Evolutionary conservation across 2,888 invertebrate species (phyloP), one percentile per base, ranked within the genome.

Genomic region (Eupithecia dodoneata): DNA sequence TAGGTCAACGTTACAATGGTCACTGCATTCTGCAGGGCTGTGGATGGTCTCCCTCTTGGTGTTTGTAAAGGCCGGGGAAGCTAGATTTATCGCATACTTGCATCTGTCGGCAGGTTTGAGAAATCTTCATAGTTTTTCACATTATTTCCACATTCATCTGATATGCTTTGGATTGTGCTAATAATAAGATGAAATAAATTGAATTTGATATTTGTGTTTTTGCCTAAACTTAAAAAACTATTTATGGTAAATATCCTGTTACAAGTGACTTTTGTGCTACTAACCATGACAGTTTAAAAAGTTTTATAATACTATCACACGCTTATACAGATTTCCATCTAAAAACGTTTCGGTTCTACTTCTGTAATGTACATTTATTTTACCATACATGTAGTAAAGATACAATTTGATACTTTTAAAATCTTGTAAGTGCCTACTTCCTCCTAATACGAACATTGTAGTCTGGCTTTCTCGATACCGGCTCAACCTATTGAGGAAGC

Each of bases 1-100:
- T 73, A 71, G 81, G 81, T 79, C 78, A 77, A 73, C 63, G 49
- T 74, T 76, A 80, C 79, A 77, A 78, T 73, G 75, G 75, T 76
- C 78, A 78, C 75, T 70, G 78, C 71, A 73, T 74, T 73, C 74
- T 73, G 75, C 72, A 76, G 78, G 55, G 73, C 41, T 65, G 63
- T 47, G 41, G 75, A 78, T 73, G 30, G 30, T 30, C 30, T 78
- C 59, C 75, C 75, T 73, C 67, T 59, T 59, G 30, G 45, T 15
- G 49, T 65, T 47, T 63, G 15, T 30, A 76, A 52, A 66, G 55
- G 70, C 65, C 15, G 3, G 42, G 44, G 18, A 72, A 69, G 18
- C 55, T 15, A 63, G 71, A 47, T 70, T 70, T 70, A 59, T 59
- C 55, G 18, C 18, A 59, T 18, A 18, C 18, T 9, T 18, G 55